Evolutionary conservation across 2,888 invertebrate species (phyloP), one percentile per base, ranked within the genome.

Genomic region (Cecidostiba fungosa): DNA sequence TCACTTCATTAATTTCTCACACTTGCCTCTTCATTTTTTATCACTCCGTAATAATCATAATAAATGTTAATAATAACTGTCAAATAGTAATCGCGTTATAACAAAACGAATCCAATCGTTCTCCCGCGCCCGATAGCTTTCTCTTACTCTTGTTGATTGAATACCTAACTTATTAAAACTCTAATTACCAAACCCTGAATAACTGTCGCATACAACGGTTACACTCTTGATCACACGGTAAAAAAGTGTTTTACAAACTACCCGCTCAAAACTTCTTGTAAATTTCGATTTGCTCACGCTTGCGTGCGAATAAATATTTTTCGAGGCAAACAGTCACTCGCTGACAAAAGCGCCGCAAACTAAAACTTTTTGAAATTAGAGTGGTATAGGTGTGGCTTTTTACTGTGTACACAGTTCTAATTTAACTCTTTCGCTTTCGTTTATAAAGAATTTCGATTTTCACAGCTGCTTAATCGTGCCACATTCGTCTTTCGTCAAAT

Each of bases 11-110:
- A 82, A 77, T 82, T 39, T 77, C 39, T 77, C 84, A 80, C 69
- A 78, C 54, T 82, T 85, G n/a, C 74, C 32, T 84, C 69, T 39
- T 66, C 29, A 26, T 77, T 39, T 19, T 39, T 69, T 77, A 12
- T 66, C 54, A 23, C 50, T 26, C 59, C 84, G 88, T 88, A 85
- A 88, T 89, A 88, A 89, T 89, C 85, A 87, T 87, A 85, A 82
- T 85, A 82, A 87, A 86, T 82, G 87, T 87, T 84, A 88, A 89
- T 89, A 88, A 86, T 89, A 89, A 88, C 88, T 88, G 77, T 87
- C 83, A 80, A 86, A 86, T 83, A 83, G 79, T 86, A 50, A 86
- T 87, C 78, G 87, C 84, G 81, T 87, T 78, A 86, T 86, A 85
- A 87, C 54, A 80, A 86, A 86, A 83, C 85, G 79, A 76, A 76